Conservation (phyloP, 2,797 vertebrate species). For the Astyanax mexicanus region DNA sequence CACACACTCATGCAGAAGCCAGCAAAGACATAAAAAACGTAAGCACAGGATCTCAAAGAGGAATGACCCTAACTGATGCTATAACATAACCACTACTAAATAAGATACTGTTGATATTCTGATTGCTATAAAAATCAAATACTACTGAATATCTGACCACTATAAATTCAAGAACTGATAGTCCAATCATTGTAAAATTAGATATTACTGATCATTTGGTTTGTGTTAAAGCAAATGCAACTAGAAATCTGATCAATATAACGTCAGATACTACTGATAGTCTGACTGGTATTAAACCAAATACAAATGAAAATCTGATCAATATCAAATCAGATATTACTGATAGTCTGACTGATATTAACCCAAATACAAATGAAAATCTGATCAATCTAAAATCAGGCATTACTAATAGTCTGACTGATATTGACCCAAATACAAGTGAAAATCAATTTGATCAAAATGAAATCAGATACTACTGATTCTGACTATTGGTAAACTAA, state of each 20-base stretch:
- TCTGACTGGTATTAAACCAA: too few species aligned
- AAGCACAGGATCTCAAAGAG: conserved; percentile 10
- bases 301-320: too few species aligned
- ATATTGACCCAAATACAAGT: too few species aligned
- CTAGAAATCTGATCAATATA: neutral
- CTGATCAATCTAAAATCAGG: too few species aligned
- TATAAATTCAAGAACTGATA: neutral
- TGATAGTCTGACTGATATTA: neutral
- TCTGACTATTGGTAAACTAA: neutral
- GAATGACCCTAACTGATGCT: neutral
- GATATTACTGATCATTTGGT: neutral
- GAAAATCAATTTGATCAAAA: too few species aligned
- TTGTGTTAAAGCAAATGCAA: too few species aligned
- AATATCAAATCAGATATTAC: neutral
- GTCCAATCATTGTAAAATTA: neutral
- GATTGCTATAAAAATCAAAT: neutral
- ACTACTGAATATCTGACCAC: neutral
- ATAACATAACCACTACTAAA: neutral
- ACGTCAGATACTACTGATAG: too few species aligned
- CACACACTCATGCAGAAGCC: conserved; percentile 34
- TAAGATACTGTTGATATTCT: neutral
- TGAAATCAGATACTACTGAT: neutral
- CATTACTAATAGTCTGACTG: too few species aligned
- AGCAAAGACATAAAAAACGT: neutral
- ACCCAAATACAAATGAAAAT: too few species aligned